Conservation (phyloP, 2,888 invertebrate genomes). For the Phyllotreta cruciferae region DNA sequence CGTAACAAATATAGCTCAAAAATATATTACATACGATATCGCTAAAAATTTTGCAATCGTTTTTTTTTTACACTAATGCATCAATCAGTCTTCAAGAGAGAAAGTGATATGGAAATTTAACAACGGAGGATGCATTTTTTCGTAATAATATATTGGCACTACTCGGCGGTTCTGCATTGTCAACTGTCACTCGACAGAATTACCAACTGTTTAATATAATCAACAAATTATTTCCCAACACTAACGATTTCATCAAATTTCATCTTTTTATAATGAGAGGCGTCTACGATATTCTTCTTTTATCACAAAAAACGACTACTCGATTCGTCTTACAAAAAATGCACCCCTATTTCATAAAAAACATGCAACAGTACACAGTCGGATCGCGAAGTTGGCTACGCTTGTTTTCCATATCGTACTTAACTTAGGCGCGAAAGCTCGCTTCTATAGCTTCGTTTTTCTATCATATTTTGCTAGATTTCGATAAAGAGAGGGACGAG, state of each 20-base stretch:
- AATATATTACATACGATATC: conserved; percentile 58
- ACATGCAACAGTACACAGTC: too few species aligned
- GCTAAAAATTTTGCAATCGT: conserved; percentile 59
- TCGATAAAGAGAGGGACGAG: conserved; percentile 10
- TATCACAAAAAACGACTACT: too few species aligned
- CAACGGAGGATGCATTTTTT: conserved; percentile 5
- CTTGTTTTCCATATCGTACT: conserved; percentile 36
- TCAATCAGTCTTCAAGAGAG: conserved; percentile 61
- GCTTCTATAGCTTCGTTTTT: conserved; percentile 23
- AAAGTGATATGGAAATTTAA: conserved; percentile 39
- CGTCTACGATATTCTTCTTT: too few species aligned
- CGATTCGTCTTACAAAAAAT: too few species aligned
- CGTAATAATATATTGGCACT: neutral
- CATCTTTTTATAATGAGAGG: too few species aligned
- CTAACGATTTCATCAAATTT: too few species aligned
- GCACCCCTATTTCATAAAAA: too few species aligned
- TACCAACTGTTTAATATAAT: neutral
- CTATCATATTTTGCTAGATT: conserved; percentile 11
- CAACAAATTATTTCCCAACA: too few species aligned
- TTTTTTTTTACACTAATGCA: conserved; percentile 52
- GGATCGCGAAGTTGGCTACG: neutral
- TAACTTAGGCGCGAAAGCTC: conserved; percentile 49
- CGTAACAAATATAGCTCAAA: conserved; percentile 60
- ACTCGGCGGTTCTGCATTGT: neutral
- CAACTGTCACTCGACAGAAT: neutral